phyloP scores from a whole-genome alignment of 1,140 invertebrate species.

The Stegodyphus mimosarum region DNA sequence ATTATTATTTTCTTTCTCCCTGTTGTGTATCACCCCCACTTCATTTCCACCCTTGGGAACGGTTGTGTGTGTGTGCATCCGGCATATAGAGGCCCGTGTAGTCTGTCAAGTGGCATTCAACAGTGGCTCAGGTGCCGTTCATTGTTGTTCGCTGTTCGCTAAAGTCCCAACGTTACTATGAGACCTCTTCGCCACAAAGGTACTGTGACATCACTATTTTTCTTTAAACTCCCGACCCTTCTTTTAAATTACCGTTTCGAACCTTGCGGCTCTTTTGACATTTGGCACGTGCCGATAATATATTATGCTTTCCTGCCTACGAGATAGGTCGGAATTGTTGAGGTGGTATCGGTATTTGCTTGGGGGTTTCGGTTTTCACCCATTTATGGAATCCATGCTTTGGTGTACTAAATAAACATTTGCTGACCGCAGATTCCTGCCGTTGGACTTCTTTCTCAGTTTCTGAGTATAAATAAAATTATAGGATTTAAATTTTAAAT shows the following conservation, averaged over 20 bases:
- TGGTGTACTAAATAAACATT: too few relatives aligned
- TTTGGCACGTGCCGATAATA: conserved; percentile 15
- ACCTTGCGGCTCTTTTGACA: conserved; percentile 2
- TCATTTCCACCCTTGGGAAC: conserved; percentile 36
- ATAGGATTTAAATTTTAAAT: too few relatives aligned
- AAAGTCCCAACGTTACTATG: not conserved
- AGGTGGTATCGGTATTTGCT: not conserved
- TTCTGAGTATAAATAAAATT: too few relatives aligned
- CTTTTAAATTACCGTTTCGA: not conserved
- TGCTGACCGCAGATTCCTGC: too few relatives aligned
- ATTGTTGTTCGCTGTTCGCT: not conserved
- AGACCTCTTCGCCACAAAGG: conserved; percentile 13
- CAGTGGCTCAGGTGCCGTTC: conserved; percentile 15
- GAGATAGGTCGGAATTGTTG: not conserved
- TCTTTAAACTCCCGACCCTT: not conserved
- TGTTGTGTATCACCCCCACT: conserved; percentile 25
- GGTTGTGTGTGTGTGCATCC: conserved; percentile 25
- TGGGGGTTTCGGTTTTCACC: not conserved
- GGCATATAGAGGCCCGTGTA: conserved; percentile 20
- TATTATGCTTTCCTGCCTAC: not conserved
- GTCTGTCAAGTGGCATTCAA: conserved; percentile 15
- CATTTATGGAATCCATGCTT: not conserved
- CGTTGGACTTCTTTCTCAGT: too few relatives aligned
- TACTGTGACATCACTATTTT: conserved; percentile 36
- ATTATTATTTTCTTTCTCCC: conserved; percentile 40